Evolutionary conservation across 2,888 invertebrate species (phyloP), one percentile per base, ranked within the genome.

Genomic region (Clusia tigrina): DNA sequence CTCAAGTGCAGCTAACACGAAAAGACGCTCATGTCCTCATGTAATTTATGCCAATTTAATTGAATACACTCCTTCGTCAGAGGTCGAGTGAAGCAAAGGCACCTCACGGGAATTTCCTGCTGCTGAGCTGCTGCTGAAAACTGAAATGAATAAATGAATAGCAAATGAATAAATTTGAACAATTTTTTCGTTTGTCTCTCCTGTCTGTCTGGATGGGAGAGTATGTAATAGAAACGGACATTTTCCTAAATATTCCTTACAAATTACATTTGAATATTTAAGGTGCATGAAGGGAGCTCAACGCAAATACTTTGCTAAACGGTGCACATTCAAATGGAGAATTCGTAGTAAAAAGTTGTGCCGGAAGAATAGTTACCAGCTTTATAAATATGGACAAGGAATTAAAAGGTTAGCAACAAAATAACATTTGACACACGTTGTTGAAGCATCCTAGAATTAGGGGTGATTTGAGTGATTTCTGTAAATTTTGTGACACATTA

Each of bases 161-260:
- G 71, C 68, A 73, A 74, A 73, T 74, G 71, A 76, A 72, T 74
- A 65, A 67, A 69, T 70, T 71, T 70, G n/a, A n/a, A n/a, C 54
- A 51, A 26, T 18, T 57, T 58, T 53, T 51, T 18, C 22, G 3
- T 20, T 48, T 48, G 48, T 18, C n/a, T n/a, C n/a, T n/a, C n/a
- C n/a, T n/a, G n/a, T n/a, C n/a, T n/a, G n/a, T n/a, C n/a, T n/a
- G n/a, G n/a, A n/a, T n/a, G n/a, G n/a, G n/a, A n/a, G n/a, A n/a
- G n/a, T n/a, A n/a, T n/a, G n/a, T 22, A 20, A 22, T 22, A 9
- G 18, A 15, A 48, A 48, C 22, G 22, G 5, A 48, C 48, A 48
- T 22, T 48, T 48, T 48, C n/a, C n/a, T 3, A 42, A 42, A 42
- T 42, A 42, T 42, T 6, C 42, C 3, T 15, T 42, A n/a, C n/a